Percentiles rank a stretch among this genome's conserved stretches.
phyloP scores from a whole-genome alignment of 2,888 invertebrate species.

The Lathronympha strigana region DNA sequence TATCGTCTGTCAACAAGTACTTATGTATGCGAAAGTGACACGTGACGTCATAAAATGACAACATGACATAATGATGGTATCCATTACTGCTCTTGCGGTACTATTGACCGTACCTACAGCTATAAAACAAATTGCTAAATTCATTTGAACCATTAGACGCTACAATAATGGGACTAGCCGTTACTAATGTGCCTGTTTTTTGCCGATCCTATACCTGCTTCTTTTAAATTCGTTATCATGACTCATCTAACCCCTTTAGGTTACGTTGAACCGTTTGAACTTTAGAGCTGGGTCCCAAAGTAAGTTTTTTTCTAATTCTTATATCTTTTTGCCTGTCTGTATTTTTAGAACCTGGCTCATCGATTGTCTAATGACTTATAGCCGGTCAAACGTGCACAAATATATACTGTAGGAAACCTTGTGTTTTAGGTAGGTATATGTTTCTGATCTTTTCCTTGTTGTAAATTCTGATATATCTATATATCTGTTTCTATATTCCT shows the following conservation, averaged over 20 bases:
- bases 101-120: too few species aligned
- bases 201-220: slow-evolving; percentile 27
- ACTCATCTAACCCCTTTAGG: slow-evolving; percentile 59
- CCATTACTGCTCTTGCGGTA: too few species aligned
- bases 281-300: slow-evolving; percentile 38
- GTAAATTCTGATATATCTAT: background rate
- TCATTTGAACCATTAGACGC: background rate
- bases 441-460: background rate
- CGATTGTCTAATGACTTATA: slow-evolving; percentile 28
- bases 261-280: slow-evolving; percentile 60
- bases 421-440: background rate
- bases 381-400: slow-evolving; percentile 13
- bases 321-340: slow-evolving; percentile 17
- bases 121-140: background rate
- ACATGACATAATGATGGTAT: too few species aligned
- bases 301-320: slow-evolving; percentile 31
- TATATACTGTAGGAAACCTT: slow-evolving; percentile 3
- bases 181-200: slow-evolving; percentile 32
- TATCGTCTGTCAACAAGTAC: too few species aligned
- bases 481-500: too few species aligned
- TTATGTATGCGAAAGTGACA: too few species aligned
- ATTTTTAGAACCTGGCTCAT: slow-evolving; percentile 28
- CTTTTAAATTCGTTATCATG: slow-evolving; percentile 46
- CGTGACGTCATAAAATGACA: too few species aligned
- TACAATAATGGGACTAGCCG: slow-evolving; percentile 10